Base-by-base conservation (phyloP, 23 tunicate genomes). In the Halocynthia aurantium region DNA sequence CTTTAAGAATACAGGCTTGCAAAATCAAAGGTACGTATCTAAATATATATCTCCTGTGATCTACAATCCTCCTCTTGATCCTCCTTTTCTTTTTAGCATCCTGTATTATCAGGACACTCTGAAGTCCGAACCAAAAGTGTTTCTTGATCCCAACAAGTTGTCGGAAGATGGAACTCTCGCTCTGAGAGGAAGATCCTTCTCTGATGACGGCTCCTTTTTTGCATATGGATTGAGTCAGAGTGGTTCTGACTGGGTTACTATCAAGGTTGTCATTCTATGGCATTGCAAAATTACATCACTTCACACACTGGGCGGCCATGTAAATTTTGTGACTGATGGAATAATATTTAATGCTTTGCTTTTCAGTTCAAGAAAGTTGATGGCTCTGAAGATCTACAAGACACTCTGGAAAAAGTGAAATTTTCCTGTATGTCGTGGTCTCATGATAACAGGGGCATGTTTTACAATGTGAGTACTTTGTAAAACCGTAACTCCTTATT, bases 231-330 rank as follows among this genome's bases (percentile, higher is more conserved):
- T 84, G 22, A 88, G 95, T 51, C 53, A 85, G n/a, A 94, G 94
- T 72, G 99, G 99, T 10, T 94, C 99, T 55, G 99, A 94, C 61
- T 94, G 99, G 99, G 69, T 77, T 0, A 89, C 99, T 9, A 88
- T 94, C 52, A 94, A 94, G 85, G 98, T 92, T 60, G 7, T 71
- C 55, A 7, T 12, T 64, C 40, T 13, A 15, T 21, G 44, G 6
- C 49, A 6, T 31, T 10, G n/a, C 31, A 11, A 12, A 44, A 12
- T 40, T 40, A 12, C 12, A 5, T 21, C 5, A 72, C 65, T 72
- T 72, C 6, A 72, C 2, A 50, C 51, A 51, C 15, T 13, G 2
- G 2, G 11, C 20, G 12, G 2, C 44, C 44, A 31, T 31, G 10
- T 72, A 50, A 8, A 44, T 12, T 72, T 72, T 72, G 2, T 1